Evolutionary conservation across 2,797 vertebrate genomes (phyloP), one percentile per base, ranked within the genome.

Genomic region (Petrocephalus schoutedeni): DNA sequence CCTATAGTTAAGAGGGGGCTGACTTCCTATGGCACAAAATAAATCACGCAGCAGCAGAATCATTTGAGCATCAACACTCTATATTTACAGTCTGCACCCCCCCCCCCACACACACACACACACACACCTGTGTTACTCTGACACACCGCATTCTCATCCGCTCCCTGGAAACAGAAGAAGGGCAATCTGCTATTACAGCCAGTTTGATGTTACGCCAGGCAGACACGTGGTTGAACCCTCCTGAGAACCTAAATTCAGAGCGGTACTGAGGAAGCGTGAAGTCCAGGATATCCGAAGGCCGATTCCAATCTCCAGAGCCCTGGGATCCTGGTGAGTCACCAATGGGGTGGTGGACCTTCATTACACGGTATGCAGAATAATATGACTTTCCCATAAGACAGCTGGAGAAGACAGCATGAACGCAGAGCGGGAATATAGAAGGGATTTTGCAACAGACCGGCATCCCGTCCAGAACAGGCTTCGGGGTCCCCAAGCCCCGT

Each of bases 301-400:
- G 12, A 71, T 71, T 71, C 36, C 67, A 36, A 36, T 71, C 67
- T 71, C 67, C 67, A 36, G 67, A 71, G 67, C 10, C 32, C 14
- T 71, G 67, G 67, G 67, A 71, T 71, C 67, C 67, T 71, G 32
- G 67, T 71, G 67, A 71, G 67, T 71, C 67, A 36, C 67, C 67
- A 36, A 16, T 16, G 67, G 67, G 14, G 67, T 16, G 28, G 4
- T 36, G 67, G 67, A 71, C 67, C 67, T 71, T 71, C 67, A 71
- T 71, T 71, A 71, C 67, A 36, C 12, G 5, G 32, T 71, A 67
- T 67, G 64, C 67, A 71, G 64, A 71, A 36, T 71, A 71, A 71
- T 12, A 12, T 36, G 64, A 16, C 64, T 36, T 71, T 71, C 64
- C 28, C 64, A 71, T 36, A 36, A 16, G 12, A 71, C 32, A 71